These are phyloP conservation scores for Nicator chloris DNA, from an alignment of 2,113 vertebrate species.

Conservation along the genomic window DNA sequence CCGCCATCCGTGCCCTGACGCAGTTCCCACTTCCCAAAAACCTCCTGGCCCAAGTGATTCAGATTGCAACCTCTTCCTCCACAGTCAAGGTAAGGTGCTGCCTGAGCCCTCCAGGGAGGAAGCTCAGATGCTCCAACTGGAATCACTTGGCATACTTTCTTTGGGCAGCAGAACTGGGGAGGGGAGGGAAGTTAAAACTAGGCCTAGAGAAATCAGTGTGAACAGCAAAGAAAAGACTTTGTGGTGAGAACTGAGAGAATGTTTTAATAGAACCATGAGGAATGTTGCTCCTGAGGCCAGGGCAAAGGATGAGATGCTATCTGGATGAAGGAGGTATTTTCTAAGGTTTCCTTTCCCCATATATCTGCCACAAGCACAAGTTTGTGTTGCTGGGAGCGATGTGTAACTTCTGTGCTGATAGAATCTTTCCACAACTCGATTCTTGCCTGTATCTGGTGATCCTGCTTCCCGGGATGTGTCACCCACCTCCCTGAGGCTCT, in stretches of 20 bases:
- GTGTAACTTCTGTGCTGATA: background rate
- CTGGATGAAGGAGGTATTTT: background rate
- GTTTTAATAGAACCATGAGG: background rate
- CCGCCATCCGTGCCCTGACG: constrained; percentile 76
- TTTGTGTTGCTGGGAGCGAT: background rate
- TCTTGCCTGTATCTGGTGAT: background rate
- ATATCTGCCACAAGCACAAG: background rate
- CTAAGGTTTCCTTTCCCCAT: background rate
- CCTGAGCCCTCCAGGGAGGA: background rate
- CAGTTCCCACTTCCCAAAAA: constrained; percentile 88
- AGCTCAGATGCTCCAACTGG: background rate
- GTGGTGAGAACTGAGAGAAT: background rate
- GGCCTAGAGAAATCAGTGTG: background rate
- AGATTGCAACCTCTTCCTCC: constrained; percentile 84
- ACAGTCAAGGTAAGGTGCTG: constrained; percentile 75
- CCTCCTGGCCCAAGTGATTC: constrained; percentile 84
- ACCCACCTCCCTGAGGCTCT: background rate
- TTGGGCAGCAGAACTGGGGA: background rate
- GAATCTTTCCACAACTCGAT: background rate
- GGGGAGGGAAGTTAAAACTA: background rate
- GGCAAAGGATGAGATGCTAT: background rate
- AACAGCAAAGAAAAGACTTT: background rate
- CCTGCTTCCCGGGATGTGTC: background rate
- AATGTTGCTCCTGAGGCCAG: background rate
- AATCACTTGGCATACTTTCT: background rate